phyloP scores from a whole-genome alignment of 2,797 vertebrate species.

The Iguana delicatissima region DNA sequence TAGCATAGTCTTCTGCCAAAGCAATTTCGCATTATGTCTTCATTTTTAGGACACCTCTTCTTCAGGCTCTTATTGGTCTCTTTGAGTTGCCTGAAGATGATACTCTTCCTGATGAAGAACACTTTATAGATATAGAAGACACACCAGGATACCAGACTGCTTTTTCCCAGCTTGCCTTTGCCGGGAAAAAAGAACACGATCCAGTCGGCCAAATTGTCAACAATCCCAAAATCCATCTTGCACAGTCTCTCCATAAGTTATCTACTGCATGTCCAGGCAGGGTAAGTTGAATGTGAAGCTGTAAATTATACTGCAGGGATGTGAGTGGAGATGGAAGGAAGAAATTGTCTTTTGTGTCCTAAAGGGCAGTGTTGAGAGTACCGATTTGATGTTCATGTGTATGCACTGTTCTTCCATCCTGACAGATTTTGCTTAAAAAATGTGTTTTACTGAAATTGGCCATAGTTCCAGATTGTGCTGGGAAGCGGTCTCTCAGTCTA shows the following conservation, averaged over 20 bases:
- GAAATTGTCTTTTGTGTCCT: not conserved
- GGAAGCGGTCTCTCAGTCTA: no score
- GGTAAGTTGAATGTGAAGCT: slow-evolving; percentile 78
- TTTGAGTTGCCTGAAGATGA: slow-evolving; percentile 98
- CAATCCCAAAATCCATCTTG: slow-evolving; percentile 95
- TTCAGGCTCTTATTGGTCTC: slow-evolving; percentile 96
- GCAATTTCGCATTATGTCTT: not conserved
- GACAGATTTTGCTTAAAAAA: no score
- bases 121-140: slow-evolving; percentile 99
- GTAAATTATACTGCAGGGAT: not conserved
- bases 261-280: slow-evolving; percentile 96
- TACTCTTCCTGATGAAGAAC: slow-evolving; percentile 96
- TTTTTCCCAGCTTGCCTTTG: slow-evolving; percentile 98
- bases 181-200: slow-evolving; percentile 95
- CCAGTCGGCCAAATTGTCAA: slow-evolving; percentile 94
- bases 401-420: not conserved
- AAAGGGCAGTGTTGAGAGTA: no score
- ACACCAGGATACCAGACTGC: slow-evolving; percentile 97
- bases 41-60: slow-evolving; percentile 88
- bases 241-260: slow-evolving; percentile 96
- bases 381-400: not conserved
- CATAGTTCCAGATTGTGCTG: not conserved
- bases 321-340: not conserved
- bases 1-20: not conserved
- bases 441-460: not conserved